Evolutionary conservation across 2,113 vertebrate genomes (phyloP).

Genomic region (Antechinus flavipes): DNA sequence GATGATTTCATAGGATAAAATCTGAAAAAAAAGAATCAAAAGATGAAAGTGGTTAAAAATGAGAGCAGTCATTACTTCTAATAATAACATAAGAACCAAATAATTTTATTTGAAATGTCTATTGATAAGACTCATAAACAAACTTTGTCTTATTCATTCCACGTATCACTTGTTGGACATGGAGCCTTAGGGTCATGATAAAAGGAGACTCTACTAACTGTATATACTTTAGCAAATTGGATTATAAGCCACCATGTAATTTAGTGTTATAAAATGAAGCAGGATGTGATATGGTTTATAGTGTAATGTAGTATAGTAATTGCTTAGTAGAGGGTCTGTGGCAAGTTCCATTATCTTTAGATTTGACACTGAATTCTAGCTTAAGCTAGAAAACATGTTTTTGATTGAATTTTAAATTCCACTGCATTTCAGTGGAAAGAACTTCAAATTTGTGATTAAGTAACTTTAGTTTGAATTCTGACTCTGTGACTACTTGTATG

Average conservation of each 20-base stretch:
- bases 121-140: background rate
- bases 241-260: background rate
- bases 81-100: background rate
- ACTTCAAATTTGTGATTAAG: background rate
- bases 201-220: background rate
- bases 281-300: background rate
- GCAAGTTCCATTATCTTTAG: conserved; percentile 8
- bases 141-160: background rate
- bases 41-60: background rate
- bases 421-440: background rate
- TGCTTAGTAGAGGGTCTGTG: background rate
- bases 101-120: background rate
- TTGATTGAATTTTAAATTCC: conserved; percentile 13
- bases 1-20: background rate
- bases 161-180: background rate
- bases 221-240: background rate
- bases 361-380: conserved; percentile 19
- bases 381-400: background rate
- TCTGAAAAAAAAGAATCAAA: background rate
- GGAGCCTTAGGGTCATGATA: background rate
- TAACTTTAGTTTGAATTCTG: background rate
- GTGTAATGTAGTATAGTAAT: conserved; percentile 4
- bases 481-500: background rate
- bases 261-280: background rate
- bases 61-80: background rate